Conservation (phyloP, 2,888 invertebrate genomes). For the Galerucella calmariensis region DNA sequence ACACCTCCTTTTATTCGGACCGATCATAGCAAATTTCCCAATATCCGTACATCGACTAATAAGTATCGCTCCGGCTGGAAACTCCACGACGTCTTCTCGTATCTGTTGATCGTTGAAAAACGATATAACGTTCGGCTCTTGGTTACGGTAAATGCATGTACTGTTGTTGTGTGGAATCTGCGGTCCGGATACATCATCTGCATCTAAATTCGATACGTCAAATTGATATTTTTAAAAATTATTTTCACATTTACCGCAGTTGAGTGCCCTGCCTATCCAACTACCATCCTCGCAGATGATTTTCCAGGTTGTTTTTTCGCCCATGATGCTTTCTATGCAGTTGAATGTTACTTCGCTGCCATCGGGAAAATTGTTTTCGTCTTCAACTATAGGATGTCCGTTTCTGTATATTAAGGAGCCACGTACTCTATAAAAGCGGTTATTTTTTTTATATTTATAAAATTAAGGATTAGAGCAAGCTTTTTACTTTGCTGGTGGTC, state of each 20-base stretch:
- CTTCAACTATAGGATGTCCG: slow-evolving; percentile 75
- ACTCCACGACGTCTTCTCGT: slow-evolving; percentile 80
- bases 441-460: no score
- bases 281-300: slow-evolving; percentile 85
- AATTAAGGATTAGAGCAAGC: neutral
- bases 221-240: neutral
- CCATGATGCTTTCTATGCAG: slow-evolving; percentile 84
- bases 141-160: slow-evolving; percentile 80
- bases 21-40: slow-evolving; percentile 85
- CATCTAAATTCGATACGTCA: slow-evolving; percentile 48
- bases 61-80: slow-evolving; percentile 75
- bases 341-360: slow-evolving; percentile 86
- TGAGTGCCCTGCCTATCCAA: slow-evolving; percentile 85
- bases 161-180: slow-evolving; percentile 68
- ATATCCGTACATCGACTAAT: slow-evolving; percentile 81
- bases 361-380: slow-evolving; percentile 78
- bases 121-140: slow-evolving; percentile 82
- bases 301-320: slow-evolving; percentile 86
- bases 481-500: slow-evolving; percentile 75
- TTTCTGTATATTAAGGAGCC: slow-evolving; percentile 83
- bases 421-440: slow-evolving; percentile 69
- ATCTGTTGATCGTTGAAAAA: slow-evolving; percentile 85
- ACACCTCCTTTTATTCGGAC: slow-evolving; percentile 78
- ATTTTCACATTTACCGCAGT: slow-evolving; percentile 73
- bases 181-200: slow-evolving; percentile 56